Percentiles rank a stretch among this genome's conserved stretches.
Conservation (phyloP, 2,113 vertebrate genomes). For the Sterrhoptilus dennistouni region DNA sequence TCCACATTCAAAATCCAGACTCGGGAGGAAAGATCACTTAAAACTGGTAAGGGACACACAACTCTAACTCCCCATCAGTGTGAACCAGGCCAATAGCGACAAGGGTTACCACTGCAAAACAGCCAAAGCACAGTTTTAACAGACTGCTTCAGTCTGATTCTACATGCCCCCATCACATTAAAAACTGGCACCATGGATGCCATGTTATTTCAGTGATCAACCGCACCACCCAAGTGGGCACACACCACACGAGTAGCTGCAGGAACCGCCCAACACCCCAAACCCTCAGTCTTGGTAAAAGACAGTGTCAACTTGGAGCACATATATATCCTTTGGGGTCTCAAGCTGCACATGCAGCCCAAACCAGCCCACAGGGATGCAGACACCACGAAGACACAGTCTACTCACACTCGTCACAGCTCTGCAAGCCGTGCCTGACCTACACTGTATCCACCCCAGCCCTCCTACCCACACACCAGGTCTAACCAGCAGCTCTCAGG, state of each 20-base stretch:
- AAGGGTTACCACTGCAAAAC: background rate
- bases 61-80: background rate
- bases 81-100: fast-evolving
- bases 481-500: fast-evolving
- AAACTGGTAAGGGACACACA: background rate
- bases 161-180: background rate
- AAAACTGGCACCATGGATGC: background rate
- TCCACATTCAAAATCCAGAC: background rate
- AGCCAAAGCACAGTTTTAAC: background rate
- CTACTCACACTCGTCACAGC: background rate
- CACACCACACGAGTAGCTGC: fast-evolving
- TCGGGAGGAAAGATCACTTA: background rate
- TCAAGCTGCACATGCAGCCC: background rate
- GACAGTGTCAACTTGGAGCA: background rate
- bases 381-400: background rate
- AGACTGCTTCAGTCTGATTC: background rate
- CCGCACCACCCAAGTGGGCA: fast-evolving
- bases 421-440: background rate
- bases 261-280: background rate
- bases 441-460: background rate
- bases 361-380: background rate
- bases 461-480: background rate
- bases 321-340: fast-evolving
- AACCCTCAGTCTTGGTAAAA: background rate
- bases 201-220: fast-evolving